These are phyloP conservation scores for Ptyas mucosa DNA, from an alignment of 2,113 vertebrate genomes.

Conservation along the genomic window DNA sequence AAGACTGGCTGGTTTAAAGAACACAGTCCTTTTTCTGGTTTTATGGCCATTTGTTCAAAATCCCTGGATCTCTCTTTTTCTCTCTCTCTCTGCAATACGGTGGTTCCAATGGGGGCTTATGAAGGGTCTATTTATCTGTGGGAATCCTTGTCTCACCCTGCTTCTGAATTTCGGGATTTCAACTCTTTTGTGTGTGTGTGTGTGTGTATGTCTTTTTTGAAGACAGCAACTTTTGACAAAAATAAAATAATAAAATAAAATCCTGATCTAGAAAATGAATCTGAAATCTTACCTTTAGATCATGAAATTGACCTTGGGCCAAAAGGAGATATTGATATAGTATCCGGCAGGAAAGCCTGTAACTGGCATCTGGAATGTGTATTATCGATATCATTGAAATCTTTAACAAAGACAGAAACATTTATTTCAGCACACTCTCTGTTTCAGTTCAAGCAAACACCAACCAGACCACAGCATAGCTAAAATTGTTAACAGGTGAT, in stretches of 20 bases:
- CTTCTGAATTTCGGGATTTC: background rate
- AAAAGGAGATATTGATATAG: slow-evolving; percentile 91
- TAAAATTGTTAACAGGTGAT: background rate
- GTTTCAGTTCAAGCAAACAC: background rate
- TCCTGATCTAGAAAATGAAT: background rate
- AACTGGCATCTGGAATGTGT: slow-evolving; percentile 88
- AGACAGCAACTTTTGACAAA: background rate
- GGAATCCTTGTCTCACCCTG: background rate
- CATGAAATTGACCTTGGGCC: slow-evolving; percentile 84
- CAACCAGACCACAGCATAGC: background rate
- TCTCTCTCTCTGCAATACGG: background rate
- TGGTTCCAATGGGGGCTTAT: background rate
- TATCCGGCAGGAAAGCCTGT: slow-evolving; percentile 82
- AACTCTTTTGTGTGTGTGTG: background rate
- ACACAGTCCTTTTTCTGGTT: background rate
- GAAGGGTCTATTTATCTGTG: background rate
- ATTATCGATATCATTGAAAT: slow-evolving; percentile 85
- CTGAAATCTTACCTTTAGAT: slow-evolving; percentile 82
- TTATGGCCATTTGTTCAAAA: background rate
- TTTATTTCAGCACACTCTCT: background rate
- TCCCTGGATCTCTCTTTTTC: background rate
- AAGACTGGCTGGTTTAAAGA: background rate
- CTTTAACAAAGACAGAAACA: slow-evolving; percentile 57
- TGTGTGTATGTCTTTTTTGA: background rate
- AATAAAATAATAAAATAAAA: background rate